A percentile compares a stretch with the other conserved stretches of the same genome.
These are phyloP conservation scores for Bufo gargarizans DNA, from an alignment of 2,113 vertebrate species.

Conservation along the genomic window DNA sequence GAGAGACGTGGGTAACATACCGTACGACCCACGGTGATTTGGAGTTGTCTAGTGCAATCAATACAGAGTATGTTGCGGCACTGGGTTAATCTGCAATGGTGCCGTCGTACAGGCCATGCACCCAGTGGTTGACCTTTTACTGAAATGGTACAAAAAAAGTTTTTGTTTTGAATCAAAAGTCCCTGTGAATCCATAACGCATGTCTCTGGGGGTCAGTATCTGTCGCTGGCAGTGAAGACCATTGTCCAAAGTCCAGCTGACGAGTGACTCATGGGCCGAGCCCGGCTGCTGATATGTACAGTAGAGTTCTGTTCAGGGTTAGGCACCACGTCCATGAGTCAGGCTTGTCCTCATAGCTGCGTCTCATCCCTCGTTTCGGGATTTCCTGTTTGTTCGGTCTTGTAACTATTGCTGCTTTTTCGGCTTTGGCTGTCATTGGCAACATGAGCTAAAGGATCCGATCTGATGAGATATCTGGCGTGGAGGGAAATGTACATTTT, in stretches of 20 bases:
- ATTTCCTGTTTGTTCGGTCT: slow-evolving; percentile 75
- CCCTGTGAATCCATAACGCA: neutral
- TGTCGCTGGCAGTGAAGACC: neutral
- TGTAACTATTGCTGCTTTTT: slow-evolving; percentile 73
- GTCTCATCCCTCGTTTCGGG: slow-evolving; percentile 87
- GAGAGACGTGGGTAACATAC: no score
- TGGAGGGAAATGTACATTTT: neutral
- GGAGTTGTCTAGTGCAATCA: neutral
- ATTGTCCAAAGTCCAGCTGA: neutral
- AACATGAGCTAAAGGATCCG: slow-evolving; percentile 89
- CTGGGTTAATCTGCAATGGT: neutral
- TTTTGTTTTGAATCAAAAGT: neutral
- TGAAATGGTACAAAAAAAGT: neutral
- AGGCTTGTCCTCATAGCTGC: slow-evolving; percentile 68
- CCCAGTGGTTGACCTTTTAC: neutral
- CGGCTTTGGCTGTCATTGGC: slow-evolving; percentile 78
- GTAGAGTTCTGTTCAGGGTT: neutral
- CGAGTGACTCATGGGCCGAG: neutral
- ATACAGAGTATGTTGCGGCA: neutral
- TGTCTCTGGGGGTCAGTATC: neutral
- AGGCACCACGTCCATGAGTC: neutral
- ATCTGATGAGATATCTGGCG: slow-evolving; percentile 90
- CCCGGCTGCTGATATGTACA: neutral
- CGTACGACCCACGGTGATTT: neutral
- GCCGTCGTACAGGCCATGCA: neutral